phyloP scores from a whole-genome alignment of 2,888 invertebrate species.

The Eilema depressum region DNA sequence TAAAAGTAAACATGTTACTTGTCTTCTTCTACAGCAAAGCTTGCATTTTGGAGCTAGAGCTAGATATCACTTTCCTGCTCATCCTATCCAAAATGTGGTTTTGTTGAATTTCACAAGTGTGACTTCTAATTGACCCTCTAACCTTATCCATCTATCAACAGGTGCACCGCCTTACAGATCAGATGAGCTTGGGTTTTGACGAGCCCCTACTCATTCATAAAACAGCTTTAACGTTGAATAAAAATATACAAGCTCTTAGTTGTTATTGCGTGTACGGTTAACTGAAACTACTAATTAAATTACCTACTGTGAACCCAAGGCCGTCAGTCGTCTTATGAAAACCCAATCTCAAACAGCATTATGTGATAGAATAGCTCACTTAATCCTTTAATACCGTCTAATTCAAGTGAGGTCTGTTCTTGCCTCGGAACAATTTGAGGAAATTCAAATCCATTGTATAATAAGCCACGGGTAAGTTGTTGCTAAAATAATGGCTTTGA shows the following conservation, averaged over 20 bases:
- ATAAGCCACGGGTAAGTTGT: constrained; percentile 40
- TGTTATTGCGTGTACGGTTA: neutral
- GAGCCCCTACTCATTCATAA: neutral
- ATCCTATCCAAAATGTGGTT: too few species aligned
- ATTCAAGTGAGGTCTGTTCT: constrained; percentile 18
- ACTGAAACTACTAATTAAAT: neutral
- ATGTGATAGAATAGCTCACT: neutral
- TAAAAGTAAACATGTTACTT: too few species aligned
- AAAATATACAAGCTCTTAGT: neutral
- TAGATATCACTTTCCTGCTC: too few species aligned
- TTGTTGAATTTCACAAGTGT: too few species aligned
- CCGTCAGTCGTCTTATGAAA: constrained; percentile 7
- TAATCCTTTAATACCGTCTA: constrained; percentile 9
- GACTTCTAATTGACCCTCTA: too few species aligned
- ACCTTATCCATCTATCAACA: too few species aligned
- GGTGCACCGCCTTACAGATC: too few species aligned
- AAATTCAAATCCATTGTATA: constrained; percentile 42
- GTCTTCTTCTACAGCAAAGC: too few species aligned
- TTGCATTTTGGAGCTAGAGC: too few species aligned
- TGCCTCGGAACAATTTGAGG: constrained; percentile 17
- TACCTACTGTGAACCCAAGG: neutral
- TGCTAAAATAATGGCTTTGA: constrained; percentile 37
- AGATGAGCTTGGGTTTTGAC: too few species aligned
- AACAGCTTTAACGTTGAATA: neutral
- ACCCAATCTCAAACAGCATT: constrained; percentile 10